Evolutionary conservation across 2,888 invertebrate species (phyloP), one percentile per base, ranked within the genome.

Genomic region (Ophion obscuratus): DNA sequence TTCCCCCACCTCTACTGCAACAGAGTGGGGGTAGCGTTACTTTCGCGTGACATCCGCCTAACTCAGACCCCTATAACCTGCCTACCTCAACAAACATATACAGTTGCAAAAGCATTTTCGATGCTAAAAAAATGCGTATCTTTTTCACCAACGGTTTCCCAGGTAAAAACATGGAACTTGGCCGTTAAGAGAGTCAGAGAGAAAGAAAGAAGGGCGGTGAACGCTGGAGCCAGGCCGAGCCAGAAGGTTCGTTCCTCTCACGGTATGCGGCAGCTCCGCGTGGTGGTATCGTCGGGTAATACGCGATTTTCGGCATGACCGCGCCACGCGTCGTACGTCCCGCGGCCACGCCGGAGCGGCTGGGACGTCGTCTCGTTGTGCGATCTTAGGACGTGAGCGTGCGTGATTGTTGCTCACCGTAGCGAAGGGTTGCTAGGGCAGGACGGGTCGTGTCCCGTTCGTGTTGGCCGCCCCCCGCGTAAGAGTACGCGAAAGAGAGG

Each of bases 231-330:
- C 53, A 78, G 31, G 17, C 36, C 20, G 36, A 64, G 70, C 62
- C 27, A 74, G 73, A 67, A 59, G 4, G 17, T 74, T 14, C 40
- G 27, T 74, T 59, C 53, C 66, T 57, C 36, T 36, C 36, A 36
- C 44, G 44, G 2, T 59, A 70, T 70, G 74, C 64, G 57, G 62
- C 64, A 71, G 74, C 67, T 64, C 57, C 20, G 74, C 81, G 36
- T 36, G 36, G 36, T 36, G 6, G 36, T 36, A 36, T 0, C 36
- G 36, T 36, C 36, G 74, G 81, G 84, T 84, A 84, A 87, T 87
- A 76, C 81, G 81, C 82, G 82, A 87, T 84, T 87, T 87, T 84
- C 75, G 59, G 82, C 75, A 78, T 80, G 86, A 82, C 81, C 79
- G 76, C 81, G 62, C 82, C 84, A 66, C 86, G 84, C 82, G n/a